Evolutionary conservation across 1,140 invertebrate species (phyloP).

Genomic region (Lanistes nyassanus): DNA sequence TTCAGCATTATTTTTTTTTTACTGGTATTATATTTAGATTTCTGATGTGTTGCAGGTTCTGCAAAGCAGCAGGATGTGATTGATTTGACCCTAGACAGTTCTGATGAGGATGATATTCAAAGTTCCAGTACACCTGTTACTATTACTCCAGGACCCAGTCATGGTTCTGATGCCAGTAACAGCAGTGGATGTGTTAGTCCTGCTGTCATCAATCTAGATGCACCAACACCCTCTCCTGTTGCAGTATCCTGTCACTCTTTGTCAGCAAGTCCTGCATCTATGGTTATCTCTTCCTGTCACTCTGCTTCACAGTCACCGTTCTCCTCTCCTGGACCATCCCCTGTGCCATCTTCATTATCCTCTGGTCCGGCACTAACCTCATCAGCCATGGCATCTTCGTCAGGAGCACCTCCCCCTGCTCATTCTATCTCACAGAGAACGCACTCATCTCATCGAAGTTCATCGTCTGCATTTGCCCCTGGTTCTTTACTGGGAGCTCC

Average conservation of each 20-base stretch:
- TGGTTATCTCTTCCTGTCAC: conserved; percentile 23
- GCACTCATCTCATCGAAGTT: conserved; percentile 34
- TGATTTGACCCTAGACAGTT: conserved; percentile 58
- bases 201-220: conserved; percentile 58
- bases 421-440: conserved; percentile 33
- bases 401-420: conserved; percentile 36
- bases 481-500: conserved; percentile 19
- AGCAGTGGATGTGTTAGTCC: conserved; percentile 48
- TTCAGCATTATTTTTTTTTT: neutral
- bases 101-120: conserved; percentile 56
- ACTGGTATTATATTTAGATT: neutral
- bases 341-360: neutral
- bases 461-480: conserved; percentile 27
- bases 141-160: conserved; percentile 26
- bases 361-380: neutral
- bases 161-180: conserved; percentile 24
- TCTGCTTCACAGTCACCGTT: conserved; percentile 44
- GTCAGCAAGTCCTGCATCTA: conserved; percentile 21
- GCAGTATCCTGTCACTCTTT: conserved; percentile 43
- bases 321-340: conserved; percentile 34
- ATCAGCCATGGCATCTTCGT: conserved; percentile 33
- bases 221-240: conserved; percentile 48
- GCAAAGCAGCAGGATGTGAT: conserved; percentile 60
- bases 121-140: conserved; percentile 29
- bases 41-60: conserved; percentile 13